These are phyloP conservation scores for Conus ventricosus DNA, from an alignment of 1,140 invertebrate genomes.

Conservation along the genomic window DNA sequence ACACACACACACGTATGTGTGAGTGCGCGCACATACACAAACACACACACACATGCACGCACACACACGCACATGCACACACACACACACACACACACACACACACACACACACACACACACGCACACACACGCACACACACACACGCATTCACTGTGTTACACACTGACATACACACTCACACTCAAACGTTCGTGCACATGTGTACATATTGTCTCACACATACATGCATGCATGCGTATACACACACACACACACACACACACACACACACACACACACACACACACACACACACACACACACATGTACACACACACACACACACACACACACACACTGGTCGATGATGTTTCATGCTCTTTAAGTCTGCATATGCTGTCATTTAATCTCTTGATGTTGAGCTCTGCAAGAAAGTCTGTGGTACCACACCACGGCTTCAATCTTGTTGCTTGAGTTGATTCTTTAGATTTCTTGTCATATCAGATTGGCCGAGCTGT, in stretches of 20 bases:
- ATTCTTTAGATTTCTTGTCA: too few species aligned
- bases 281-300: conserved; percentile 10
- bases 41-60: neutral
- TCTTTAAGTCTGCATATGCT: too few species aligned
- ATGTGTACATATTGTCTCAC: neutral
- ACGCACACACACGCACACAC: neutral
- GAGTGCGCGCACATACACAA: neutral
- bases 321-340: neutral
- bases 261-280: neutral
- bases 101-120: conserved; percentile 13
- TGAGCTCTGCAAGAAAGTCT: too few species aligned
- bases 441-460: too few species aligned
- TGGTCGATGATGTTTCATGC: too few species aligned
- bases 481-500: too few species aligned
- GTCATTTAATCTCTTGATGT: too few species aligned
- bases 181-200: neutral
- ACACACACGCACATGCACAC: neutral
- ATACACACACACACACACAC: too few species aligned
- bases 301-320: neutral
- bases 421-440: too few species aligned
- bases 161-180: neutral
- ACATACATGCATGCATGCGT: neutral
- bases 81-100: neutral
- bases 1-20: conserved; percentile 37
- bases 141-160: neutral